phyloP scores from a whole-genome alignment of 2,797 vertebrate genomes.

The Acanthis flammea region DNA sequence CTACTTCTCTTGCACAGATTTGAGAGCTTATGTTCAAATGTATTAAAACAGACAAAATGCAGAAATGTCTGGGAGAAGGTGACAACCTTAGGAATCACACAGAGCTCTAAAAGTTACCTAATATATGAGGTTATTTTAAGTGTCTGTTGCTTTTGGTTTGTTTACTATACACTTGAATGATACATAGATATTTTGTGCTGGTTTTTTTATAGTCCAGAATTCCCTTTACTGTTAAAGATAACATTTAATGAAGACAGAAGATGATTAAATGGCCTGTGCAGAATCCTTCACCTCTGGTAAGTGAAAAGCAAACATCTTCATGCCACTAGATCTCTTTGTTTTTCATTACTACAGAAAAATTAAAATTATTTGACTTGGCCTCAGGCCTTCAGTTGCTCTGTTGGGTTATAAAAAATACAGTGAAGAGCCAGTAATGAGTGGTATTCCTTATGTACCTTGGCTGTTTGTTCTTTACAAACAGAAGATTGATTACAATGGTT shows the following conservation, averaged over 20 bases:
- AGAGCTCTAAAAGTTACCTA: not conserved
- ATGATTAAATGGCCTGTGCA: not conserved
- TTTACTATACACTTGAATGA: not conserved
- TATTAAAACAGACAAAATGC: not conserved
- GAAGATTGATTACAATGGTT: not conserved
- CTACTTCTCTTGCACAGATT: not conserved
- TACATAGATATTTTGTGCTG: not conserved
- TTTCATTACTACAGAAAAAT: slow-evolving; percentile 34
- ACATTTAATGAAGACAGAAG: not conserved
- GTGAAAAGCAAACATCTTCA: slow-evolving; percentile 33
- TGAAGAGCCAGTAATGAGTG: not conserved
- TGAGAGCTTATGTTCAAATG: not conserved
- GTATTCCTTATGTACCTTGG: not conserved
- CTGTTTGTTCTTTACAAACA: slow-evolving; percentile 22
- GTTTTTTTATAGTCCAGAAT: not conserved
- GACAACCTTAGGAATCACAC: not conserved
- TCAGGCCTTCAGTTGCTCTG: not conserved
- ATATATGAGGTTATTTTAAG: not conserved
- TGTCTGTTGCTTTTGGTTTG: not conserved
- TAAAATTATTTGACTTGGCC: not conserved
- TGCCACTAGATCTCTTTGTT: not conserved
- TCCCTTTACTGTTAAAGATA: not conserved
- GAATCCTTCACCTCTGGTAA: slow-evolving; percentile 14
- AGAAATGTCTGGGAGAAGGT: not conserved
- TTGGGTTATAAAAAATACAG: slow-evolving; percentile 24